Evolutionary conservation across 2,797 vertebrate species (phyloP).

Genomic region (Micrastur ruficollis): DNA sequence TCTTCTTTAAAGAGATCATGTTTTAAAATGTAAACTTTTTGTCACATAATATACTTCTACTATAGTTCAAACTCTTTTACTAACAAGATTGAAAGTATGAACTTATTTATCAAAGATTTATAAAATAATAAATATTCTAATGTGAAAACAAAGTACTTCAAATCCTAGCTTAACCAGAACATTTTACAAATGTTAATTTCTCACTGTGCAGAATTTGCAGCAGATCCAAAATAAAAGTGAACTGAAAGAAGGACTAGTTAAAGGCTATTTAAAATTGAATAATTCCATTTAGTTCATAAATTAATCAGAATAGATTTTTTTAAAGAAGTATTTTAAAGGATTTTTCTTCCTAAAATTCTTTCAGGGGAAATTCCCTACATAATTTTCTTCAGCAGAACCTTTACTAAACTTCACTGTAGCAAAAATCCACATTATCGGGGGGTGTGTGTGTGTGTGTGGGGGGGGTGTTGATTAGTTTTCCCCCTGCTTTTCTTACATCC

Average conservation of each 20-base stretch:
- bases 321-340: neutral
- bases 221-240: neutral
- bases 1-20: neutral
- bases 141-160: neutral
- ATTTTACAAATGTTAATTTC: neutral
- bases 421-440: neutral
- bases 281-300: neutral
- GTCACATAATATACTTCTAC: neutral
- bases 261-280: neutral
- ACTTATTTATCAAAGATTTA: neutral
- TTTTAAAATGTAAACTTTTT: neutral
- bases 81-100: neutral
- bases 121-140: neutral
- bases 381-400: neutral
- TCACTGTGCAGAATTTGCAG: neutral
- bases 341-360: neutral
- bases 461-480: neutral
- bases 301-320: neutral
- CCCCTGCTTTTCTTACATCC: neutral
- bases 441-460: too few species aligned
- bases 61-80: neutral
- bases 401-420: neutral
- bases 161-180: neutral
- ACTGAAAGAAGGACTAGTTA: neutral
- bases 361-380: neutral